phyloP scores from a whole-genome alignment of 2,888 invertebrate species.

The Alviniconcha strummeri region DNA sequence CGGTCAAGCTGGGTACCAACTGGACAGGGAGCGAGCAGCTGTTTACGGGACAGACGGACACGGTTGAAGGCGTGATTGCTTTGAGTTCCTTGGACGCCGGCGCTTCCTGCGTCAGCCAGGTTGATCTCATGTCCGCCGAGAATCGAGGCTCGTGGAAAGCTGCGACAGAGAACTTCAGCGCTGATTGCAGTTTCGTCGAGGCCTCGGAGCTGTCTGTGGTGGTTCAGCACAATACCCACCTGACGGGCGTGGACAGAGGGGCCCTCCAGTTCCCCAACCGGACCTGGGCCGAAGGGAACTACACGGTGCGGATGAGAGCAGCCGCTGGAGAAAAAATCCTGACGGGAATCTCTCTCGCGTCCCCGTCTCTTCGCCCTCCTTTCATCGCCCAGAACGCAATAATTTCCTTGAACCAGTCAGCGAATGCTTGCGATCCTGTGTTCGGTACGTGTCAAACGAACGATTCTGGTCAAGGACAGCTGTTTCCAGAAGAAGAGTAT shows the following conservation, averaged over 20 bases:
- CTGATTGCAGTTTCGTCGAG: not conserved
- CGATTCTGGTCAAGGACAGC: not conserved
- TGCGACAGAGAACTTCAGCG: not conserved
- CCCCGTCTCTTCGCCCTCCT: not conserved
- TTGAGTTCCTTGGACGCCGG: not conserved
- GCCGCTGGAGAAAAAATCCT: not conserved
- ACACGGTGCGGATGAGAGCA: slow-evolving; percentile 1
- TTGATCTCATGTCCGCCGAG: not conserved
- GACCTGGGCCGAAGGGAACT: not conserved
- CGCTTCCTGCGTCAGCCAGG: not conserved
- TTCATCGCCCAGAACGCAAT: not conserved
- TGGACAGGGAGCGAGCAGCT: not conserved
- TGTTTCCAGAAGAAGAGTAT: not conserved
- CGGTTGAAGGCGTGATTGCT: not conserved
- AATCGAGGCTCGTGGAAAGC: not conserved
- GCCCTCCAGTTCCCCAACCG: not conserved
- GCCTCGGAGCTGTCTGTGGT: not conserved
- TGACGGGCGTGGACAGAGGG: slow-evolving; percentile 11
- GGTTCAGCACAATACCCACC: not conserved
- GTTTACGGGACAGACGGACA: not conserved
- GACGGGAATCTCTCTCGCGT: not conserved
- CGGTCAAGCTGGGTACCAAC: slow-evolving; percentile 5
- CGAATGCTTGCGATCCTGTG: not conserved
- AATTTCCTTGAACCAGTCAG: not conserved
- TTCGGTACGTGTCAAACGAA: not conserved